Evolutionary conservation across 2,113 vertebrate species (phyloP), one percentile per base, ranked within the genome.

Genomic region (Poicephalus gulielmi): DNA sequence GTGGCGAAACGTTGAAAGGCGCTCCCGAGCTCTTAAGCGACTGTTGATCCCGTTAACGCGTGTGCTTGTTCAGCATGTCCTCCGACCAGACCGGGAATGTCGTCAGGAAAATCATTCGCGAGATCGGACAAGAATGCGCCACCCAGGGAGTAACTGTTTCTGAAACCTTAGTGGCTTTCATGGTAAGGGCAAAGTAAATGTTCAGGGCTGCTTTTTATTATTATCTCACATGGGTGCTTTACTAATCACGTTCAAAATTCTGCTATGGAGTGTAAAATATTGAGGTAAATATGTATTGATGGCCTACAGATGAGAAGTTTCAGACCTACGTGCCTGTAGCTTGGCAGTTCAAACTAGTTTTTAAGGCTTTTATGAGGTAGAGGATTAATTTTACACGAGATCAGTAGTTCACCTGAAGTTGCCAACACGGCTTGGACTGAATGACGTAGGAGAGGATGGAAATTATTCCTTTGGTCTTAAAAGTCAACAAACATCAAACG

Each of bases 161-260:
- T 1, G 98, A 99, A 94, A 98, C 98, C 12, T 71, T 99, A 90
- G 98, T 98, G 71, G 98, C 98, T 6, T 99, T 99, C 91, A 97
- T 99, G 99, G 99, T 99, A 94, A 98, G 98, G 10, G 13, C 71
- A 18, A 44, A 30, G 43, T 30, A 23, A 62, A 57, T 44, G 25
- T 24, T 80, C 37, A 5, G 64, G 23, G 13, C 62, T 81, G 16
- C 1, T 1, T 7, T 18, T 33, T 60, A 11, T 33, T 44, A 49
- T 74, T 77, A n/a, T 62, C 24, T 89, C 7, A 10, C 46, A 90
- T 86, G 15, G 4, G 11, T 57, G 25, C 53, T 47, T 37, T n/a
- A 28, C 59, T 41, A 24, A 17, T 47, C 15, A 7, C 1, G 5
- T 66, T 73, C 25, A n/a, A 41, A 41, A 82, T 74, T 35, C 23